Evolutionary conservation across 2,888 invertebrate species (phyloP).

Genomic region (Molorchus minor): DNA sequence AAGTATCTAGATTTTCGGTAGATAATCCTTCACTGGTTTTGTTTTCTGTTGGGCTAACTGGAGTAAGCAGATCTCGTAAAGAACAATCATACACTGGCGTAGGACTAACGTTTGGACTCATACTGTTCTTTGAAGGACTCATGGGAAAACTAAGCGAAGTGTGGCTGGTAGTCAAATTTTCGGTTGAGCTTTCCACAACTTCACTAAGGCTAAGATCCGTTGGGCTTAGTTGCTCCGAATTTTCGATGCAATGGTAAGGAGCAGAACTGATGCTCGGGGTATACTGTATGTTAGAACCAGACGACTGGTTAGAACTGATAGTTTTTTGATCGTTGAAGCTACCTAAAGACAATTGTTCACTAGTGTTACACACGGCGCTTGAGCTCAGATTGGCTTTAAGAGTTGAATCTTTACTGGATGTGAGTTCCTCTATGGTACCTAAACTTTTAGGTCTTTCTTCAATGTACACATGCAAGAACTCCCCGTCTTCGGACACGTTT

Average conservation of each 20-base stretch:
- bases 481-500: constrained; percentile 46
- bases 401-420: constrained; percentile 42
- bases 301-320: constrained; percentile 50
- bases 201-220: constrained; percentile 57
- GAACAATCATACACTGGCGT: constrained; percentile 44
- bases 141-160: constrained; percentile 58
- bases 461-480: constrained; percentile 27
- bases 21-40: constrained; percentile 45
- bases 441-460: constrained; percentile 58
- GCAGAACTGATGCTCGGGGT: constrained; percentile 51
- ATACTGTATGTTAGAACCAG: constrained; percentile 53
- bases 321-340: constrained; percentile 48
- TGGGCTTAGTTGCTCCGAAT: constrained; percentile 50
- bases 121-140: constrained; percentile 54
- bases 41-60: constrained; percentile 39
- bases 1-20: constrained; percentile 38
- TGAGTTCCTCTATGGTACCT: constrained; percentile 55
- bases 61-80: constrained; percentile 40
- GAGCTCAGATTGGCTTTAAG: constrained; percentile 53
- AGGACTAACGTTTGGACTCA: constrained; percentile 58
- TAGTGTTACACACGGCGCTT: constrained; percentile 52
- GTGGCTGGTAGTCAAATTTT: constrained; percentile 63
- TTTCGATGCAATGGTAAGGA: constrained; percentile 53
- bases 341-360: constrained; percentile 49
- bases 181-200: constrained; percentile 55